Percentiles rank a stretch among this genome's conserved stretches.
These are phyloP conservation scores for Tachina grossa DNA, from an alignment of 2,888 invertebrate genomes.

Conservation along the genomic window DNA sequence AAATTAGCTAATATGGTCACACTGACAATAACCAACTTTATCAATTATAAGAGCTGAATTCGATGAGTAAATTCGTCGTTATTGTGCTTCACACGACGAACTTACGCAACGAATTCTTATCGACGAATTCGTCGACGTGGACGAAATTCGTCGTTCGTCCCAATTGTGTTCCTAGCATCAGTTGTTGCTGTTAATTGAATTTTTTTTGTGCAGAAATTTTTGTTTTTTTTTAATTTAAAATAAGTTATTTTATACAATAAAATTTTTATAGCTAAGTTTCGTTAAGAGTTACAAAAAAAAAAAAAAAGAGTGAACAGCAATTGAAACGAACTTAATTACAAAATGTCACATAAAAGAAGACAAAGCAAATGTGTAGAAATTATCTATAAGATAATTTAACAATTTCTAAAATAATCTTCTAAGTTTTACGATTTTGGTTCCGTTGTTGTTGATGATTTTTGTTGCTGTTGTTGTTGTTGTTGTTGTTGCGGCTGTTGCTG, in stretches of 20 bases:
- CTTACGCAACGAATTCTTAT: no score
- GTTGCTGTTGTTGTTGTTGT: constrained; percentile 68
- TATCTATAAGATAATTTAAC: constrained; percentile 80
- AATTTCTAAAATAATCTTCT: constrained; percentile 67
- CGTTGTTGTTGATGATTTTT: constrained; percentile 63
- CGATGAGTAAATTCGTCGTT: no score
- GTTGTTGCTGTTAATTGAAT: constrained; percentile 26
- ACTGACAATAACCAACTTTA: no score
- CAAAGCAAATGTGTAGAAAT: constrained; percentile 67
- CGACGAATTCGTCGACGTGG: no score
- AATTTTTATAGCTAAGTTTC: constrained; percentile 13
- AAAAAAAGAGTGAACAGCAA: not conserved
- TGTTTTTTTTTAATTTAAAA: not conserved
- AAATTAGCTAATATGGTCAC: no score
- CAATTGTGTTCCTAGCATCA: no score
- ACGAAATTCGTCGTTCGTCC: no score
- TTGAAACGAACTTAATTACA: constrained; percentile 55
- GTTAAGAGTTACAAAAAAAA: not conserved
- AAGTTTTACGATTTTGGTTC: constrained; percentile 59
- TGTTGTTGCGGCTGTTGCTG: constrained; percentile 69
- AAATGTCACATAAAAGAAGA: constrained; percentile 52
- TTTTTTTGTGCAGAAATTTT: constrained; percentile 3
- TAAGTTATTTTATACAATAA: constrained; percentile 35
- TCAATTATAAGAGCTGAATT: no score
- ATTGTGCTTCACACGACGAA: no score